Evolutionary conservation across 1,140 invertebrate species (phyloP), one percentile per base, ranked within the genome.

Genomic region (Lepidurus packardi): DNA sequence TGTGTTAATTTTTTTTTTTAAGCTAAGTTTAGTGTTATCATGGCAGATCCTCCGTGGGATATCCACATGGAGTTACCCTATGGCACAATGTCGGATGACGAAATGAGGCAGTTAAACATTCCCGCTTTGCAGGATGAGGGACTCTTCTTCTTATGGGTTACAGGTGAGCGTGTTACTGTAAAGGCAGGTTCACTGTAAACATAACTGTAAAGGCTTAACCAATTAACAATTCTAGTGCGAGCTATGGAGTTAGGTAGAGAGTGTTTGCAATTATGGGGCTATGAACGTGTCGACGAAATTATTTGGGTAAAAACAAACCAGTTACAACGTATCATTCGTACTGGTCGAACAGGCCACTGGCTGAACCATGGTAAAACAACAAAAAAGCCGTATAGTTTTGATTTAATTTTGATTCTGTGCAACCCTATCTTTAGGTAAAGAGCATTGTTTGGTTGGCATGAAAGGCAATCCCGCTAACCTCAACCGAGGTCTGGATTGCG

Each of bases 251-350:
- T 98, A 9, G 97, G 97, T 0, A 87, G 95, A 45, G 95, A 98
- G 83, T 97, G 95, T 83, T 86, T 98, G 5, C 92, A 95, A 82
- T 84, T 97, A 1, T 98, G 93, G 94, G 96, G 96, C 8, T 99
- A 99, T 84, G 94, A 98, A 84, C 87, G 96, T 79, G 94, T 97
- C 1, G 97, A 98, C 84, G 97, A 99, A 84, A 90, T 99, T 10
- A 98, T 99, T 81, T 99, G 97, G 97, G 97, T 99, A 4, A 99
- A 99, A 87, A 98, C 97, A 0, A 99, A 99, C 87, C 97, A 99
- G 83, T 85, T 99, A 79, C 97, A 99, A 85, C 87, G 96, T 80
- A 98, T 99, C 80, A 99, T 99, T 81, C 88, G 97, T 74, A 98
- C 97, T 0, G 97, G 97, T 1, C 88, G 96, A 78, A 98, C 96